Percentiles rank a stretch among this genome's conserved stretches.
Conservation (phyloP, 2,888 invertebrate species). For the Agriotes lineatus region DNA sequence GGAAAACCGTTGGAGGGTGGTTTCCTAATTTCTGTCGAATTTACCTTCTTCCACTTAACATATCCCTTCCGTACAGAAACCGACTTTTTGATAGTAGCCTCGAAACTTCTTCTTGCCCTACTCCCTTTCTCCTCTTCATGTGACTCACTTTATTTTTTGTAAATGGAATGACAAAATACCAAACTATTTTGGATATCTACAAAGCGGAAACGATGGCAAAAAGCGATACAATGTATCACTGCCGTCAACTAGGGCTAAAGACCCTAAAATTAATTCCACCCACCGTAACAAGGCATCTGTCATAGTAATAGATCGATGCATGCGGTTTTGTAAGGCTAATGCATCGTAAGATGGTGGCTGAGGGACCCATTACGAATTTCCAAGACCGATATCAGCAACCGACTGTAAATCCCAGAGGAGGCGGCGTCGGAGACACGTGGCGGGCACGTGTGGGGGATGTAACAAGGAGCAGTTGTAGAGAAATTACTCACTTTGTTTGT, state of each 20-base stretch:
- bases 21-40: too few relatives aligned
- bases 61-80: too few relatives aligned
- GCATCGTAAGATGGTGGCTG: slow-evolving; percentile 47
- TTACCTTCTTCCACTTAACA: too few relatives aligned
- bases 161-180: too few relatives aligned
- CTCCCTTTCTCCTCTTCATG: too few relatives aligned
- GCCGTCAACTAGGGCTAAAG: slow-evolving; percentile 21
- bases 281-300: slow-evolving; percentile 43
- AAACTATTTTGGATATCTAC: not conserved
- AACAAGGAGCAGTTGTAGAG: slow-evolving; percentile 12
- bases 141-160: too few relatives aligned
- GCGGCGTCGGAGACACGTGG: slow-evolving; percentile 33
- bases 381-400: slow-evolving; percentile 42
- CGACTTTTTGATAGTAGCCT: too few relatives aligned
- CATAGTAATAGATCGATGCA: slow-evolving; percentile 50
- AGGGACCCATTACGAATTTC: slow-evolving; percentile 48
- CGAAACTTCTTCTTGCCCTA: too few relatives aligned
- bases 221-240: slow-evolving; percentile 21
- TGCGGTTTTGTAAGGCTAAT: slow-evolving; percentile 48
- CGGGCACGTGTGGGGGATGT: slow-evolving; percentile 38
- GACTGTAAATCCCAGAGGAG: slow-evolving; percentile 47
- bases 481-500: slow-evolving; percentile 39
- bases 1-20: slow-evolving; percentile 32
- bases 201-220: slow-evolving; percentile 13
- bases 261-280: slow-evolving; percentile 35